phyloP scores from a whole-genome alignment of 1,140 invertebrate genomes.

The Periplaneta americana region DNA sequence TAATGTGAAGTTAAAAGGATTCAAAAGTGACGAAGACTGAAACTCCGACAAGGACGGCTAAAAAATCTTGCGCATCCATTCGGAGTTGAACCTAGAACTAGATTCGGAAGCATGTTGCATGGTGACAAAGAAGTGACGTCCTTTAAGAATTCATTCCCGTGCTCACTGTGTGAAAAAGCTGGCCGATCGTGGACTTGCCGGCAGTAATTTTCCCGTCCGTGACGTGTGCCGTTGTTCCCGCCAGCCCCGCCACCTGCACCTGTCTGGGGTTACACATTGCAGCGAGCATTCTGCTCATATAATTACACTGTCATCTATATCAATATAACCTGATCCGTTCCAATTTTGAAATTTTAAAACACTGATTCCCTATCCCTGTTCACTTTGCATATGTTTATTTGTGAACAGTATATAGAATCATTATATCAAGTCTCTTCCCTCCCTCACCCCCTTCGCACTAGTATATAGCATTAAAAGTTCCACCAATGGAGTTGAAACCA shows the following conservation, averaged over 20 bases:
- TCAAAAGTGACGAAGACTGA: too few species aligned
- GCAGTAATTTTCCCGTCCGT: too few species aligned
- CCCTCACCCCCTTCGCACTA: not conserved
- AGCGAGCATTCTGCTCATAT: not conserved
- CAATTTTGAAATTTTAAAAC: not conserved
- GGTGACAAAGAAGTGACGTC: too few species aligned
- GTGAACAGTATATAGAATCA: not conserved
- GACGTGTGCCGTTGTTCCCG: not conserved
- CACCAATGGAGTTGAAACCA: constrained; percentile 1
- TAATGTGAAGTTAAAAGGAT: too few species aligned
- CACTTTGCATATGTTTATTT: not conserved
- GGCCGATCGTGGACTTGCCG: too few species aligned
- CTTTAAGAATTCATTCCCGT: too few species aligned
- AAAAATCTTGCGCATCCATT: too few species aligned
- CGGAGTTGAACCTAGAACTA: too few species aligned
- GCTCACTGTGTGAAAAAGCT: too few species aligned
- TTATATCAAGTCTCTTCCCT: not conserved
- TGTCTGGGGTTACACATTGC: not conserved
- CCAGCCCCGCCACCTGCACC: not conserved
- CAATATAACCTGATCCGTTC: not conserved
- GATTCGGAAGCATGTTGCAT: too few species aligned
- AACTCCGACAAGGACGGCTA: too few species aligned
- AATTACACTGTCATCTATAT: not conserved
- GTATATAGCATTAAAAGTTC: not conserved
- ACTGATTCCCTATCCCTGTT: not conserved